Percentiles rank a stretch among this genome's conserved stretches.
Conservation (phyloP, 2,888 invertebrate species). For the Boloria euphrosyne region DNA sequence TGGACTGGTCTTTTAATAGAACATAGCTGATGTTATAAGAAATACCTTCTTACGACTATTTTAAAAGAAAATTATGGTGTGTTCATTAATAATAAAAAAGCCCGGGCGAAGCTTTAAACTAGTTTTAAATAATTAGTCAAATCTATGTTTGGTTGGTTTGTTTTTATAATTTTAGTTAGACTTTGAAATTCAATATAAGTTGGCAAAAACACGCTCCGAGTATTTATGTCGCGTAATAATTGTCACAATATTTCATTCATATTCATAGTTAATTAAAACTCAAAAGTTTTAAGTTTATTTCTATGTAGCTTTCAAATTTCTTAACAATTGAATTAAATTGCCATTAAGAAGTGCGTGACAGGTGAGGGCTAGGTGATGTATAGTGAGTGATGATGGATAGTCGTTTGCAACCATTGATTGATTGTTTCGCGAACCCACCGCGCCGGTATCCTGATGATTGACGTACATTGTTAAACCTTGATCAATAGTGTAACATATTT, state of each 20-base stretch:
- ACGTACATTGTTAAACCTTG: conserved; percentile 17
- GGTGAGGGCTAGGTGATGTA: conserved; percentile 24
- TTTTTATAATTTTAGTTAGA: too few species aligned
- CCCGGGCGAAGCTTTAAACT: too few species aligned
- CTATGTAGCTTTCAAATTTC: conserved; percentile 8
- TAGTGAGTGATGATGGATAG: conserved; percentile 32
- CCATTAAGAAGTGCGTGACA: conserved; percentile 28
- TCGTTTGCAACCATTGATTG: conserved; percentile 30
- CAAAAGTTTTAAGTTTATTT: background rate
- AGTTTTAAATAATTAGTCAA: too few species aligned
- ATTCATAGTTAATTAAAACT: background rate
- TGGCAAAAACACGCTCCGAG: too few species aligned
- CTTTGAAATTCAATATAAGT: too few species aligned
- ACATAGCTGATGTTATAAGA: too few species aligned
- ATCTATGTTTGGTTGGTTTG: too few species aligned
- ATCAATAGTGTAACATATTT: background rate
- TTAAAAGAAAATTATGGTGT: too few species aligned
- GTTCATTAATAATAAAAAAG: too few species aligned
- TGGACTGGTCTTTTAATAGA: too few species aligned
- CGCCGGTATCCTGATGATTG: conserved; percentile 14
- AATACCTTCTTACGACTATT: too few species aligned
- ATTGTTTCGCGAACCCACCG: conserved; percentile 31
- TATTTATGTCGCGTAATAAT: background rate
- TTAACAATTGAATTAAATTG: conserved; percentile 31
- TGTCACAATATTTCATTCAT: background rate